Evolutionary conservation across 2,888 invertebrate species (phyloP).

Genomic region (Drosophila merina): DNA sequence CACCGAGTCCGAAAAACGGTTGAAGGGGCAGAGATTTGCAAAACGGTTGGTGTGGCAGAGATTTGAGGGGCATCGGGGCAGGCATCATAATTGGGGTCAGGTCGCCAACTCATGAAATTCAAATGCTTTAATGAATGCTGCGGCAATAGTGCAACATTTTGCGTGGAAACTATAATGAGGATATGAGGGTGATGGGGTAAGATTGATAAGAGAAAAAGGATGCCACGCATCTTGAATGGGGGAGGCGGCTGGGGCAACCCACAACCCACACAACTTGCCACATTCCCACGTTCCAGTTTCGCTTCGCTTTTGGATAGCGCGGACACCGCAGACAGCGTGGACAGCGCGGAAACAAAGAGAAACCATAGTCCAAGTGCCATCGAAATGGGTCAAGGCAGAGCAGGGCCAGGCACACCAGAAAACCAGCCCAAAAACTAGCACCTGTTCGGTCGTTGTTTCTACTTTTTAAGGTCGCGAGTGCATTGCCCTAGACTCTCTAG

Average conservation of each 20-base stretch:
- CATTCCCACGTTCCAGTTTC: conserved; percentile 14
- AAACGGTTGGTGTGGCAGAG: background rate
- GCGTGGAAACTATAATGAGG: background rate
- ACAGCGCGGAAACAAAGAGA: background rate
- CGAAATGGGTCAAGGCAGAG: conserved; percentile 29
- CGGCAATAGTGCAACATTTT: no score
- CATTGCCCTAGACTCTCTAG: background rate
- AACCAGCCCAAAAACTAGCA: background rate
- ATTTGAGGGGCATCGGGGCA: background rate
- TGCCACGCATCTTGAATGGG: background rate
- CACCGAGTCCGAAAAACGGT: background rate
- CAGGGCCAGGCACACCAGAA: conserved; percentile 14
- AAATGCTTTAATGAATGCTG: conserved; percentile 23
- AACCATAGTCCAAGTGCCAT: background rate
- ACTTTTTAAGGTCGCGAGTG: conserved; percentile 7
- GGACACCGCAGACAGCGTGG: background rate
- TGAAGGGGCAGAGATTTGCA: background rate
- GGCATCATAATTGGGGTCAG: conserved; percentile 52
- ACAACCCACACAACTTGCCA: background rate
- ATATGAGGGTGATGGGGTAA: conserved; percentile 8
- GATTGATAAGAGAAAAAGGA: conserved; percentile 14
- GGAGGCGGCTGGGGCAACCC: background rate
- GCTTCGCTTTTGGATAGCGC: background rate
- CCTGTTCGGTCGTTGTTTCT: background rate
- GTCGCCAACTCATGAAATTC: conserved; percentile 49